phyloP scores from a whole-genome alignment of 2,113 vertebrate species.

The Parus major region DNA sequence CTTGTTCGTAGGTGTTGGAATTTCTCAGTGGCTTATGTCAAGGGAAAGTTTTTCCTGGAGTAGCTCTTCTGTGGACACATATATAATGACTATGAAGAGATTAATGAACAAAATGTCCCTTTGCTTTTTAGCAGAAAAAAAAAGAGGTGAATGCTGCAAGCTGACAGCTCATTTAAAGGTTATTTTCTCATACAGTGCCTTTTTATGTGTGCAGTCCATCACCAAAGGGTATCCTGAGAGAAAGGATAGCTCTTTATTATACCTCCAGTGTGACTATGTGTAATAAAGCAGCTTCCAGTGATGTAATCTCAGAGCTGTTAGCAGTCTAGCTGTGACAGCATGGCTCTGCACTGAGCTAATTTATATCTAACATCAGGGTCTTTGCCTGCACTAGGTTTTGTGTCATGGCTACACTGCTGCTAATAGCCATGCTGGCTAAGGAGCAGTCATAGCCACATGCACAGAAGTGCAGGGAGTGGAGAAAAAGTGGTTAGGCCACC shows the following conservation, averaged over 20 bases:
- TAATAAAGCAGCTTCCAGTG: background rate
- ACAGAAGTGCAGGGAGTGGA: background rate
- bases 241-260: background rate
- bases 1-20: background rate
- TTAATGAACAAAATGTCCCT: background rate
- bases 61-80: background rate
- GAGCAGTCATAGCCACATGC: background rate
- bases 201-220: background rate
- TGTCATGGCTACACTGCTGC: background rate
- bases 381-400: background rate
- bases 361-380: background rate
- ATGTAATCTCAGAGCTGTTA: background rate
- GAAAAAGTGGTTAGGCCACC: background rate
- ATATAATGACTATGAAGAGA: background rate
- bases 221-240: background rate
- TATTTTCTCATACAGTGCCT: background rate
- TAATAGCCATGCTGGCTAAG: background rate
- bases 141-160: background rate
- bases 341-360: background rate
- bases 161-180: background rate
- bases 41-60: background rate
- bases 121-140: background rate
- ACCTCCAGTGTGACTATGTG: background rate
- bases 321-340: background rate
- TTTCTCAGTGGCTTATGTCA: background rate